Percentiles rank a stretch among this genome's conserved stretches.
phyloP scores from a whole-genome alignment of 1,140 invertebrate species.

The Conopomorpha cramerella region DNA sequence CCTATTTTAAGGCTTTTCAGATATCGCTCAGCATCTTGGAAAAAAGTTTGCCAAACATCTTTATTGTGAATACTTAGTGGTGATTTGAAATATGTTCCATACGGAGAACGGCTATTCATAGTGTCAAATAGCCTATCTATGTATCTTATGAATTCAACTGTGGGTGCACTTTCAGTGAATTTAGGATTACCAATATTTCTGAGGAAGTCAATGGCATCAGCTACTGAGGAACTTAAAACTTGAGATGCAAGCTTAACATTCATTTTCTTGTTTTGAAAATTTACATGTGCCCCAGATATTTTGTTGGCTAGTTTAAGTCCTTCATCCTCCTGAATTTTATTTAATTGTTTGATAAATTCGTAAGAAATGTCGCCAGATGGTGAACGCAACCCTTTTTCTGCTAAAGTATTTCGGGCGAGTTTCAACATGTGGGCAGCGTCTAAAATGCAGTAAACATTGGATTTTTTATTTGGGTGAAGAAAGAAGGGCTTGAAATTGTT shows the following conservation, averaged over 20 bases:
- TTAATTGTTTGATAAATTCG: slow-evolving; percentile 12
- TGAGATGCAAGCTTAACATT: slow-evolving; percentile 17
- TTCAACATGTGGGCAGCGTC: slow-evolving; percentile 20
- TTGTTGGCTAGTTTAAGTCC: slow-evolving; percentile 16
- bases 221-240: slow-evolving; percentile 17
- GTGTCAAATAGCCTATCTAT: slow-evolving; percentile 23
- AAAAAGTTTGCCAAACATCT: slow-evolving; percentile 7
- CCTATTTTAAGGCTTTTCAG: background rate
- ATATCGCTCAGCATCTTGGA: slow-evolving; percentile 6
- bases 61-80: slow-evolving; percentile 12
- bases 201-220: slow-evolving; percentile 20
- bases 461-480: slow-evolving; percentile 4
- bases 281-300: slow-evolving; percentile 8
- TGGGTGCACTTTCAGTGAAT: slow-evolving; percentile 15
- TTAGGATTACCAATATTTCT: slow-evolving; percentile 3
- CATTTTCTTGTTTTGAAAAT: slow-evolving; percentile 18
- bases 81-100: slow-evolving; percentile 16
- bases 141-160: slow-evolving; percentile 14
- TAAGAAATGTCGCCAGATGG: slow-evolving; percentile 11
- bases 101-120: slow-evolving; percentile 14
- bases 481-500: slow-evolving; percentile 7
- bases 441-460: slow-evolving; percentile 10
- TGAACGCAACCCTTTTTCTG: slow-evolving; percentile 9
- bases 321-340: slow-evolving; percentile 15
- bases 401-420: slow-evolving; percentile 14